phyloP scores from a whole-genome alignment of 2,797 vertebrate species.

The Hippopotamyrus pictus region DNA sequence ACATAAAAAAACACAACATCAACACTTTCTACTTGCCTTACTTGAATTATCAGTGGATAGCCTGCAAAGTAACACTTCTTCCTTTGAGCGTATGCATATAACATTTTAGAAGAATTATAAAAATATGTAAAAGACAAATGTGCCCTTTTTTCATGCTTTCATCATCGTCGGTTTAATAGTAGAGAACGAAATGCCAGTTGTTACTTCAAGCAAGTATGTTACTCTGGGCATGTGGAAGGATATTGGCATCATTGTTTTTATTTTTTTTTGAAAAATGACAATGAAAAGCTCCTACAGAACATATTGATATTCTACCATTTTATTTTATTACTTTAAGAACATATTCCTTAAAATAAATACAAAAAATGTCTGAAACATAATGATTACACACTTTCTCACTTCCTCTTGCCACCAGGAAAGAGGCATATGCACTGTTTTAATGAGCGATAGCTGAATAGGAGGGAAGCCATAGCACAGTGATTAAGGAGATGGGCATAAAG shows the following conservation, averaged over 20 bases:
- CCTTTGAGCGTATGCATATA: neutral
- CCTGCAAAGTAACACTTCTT: neutral
- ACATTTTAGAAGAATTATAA: neutral
- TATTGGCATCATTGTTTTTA: neutral
- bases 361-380: neutral
- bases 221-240: neutral
- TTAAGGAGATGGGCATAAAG: neutral
- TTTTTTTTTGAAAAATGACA: neutral
- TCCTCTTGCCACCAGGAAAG: neutral
- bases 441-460: neutral
- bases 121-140: neutral
- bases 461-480: neutral
- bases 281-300: neutral
- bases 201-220: conserved; percentile 5
- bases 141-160: neutral
- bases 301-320: neutral
- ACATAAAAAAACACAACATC: neutral
- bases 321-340: neutral
- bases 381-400: neutral
- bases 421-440: neutral
- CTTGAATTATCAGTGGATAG: neutral
- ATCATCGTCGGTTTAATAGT: neutral
- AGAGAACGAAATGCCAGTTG: neutral
- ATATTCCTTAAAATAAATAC: neutral
- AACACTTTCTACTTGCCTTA: neutral